Base-by-base conservation (phyloP, 2,113 vertebrate genomes). In the Sus scrofa region DNA sequence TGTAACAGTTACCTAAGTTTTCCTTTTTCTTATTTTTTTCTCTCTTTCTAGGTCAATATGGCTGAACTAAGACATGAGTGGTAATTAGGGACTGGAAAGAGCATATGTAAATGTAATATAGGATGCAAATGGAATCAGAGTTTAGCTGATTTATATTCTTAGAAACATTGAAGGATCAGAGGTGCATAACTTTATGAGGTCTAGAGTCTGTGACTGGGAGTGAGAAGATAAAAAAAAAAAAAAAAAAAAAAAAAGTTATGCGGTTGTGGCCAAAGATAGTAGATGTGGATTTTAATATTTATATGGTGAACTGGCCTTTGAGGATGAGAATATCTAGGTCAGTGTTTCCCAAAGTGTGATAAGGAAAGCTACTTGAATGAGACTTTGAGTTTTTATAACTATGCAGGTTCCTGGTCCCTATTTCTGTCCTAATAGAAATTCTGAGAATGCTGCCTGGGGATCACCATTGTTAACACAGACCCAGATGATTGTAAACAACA, bases 381-480 rank as follows among this genome's bases (percentile, higher is more conserved):
- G 44, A 89, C 71, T 86, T 54, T 3, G 30, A 30, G 16, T 22
- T 85, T 67, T 63, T 62, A 24, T 75, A n/a, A 65, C 5, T 54
- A 22, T 63, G 1, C 2, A 34, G 30, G 1, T 63, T 37, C 26
- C 32, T 71, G 6, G 6, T 7, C 11, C 44, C 34, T 34, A 37
- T 58, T 89, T 13, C 19, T 90, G 39, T 50, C 3, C 2, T 54
- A 77, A 44, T 12, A 65, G 71, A 86, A 58, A 37, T 0, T 70
- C 1, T 19, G 5, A 74, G 24, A 3, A 2, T 30, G 2, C 18
- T 52, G 22, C 13, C 3, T 68, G 32, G 0, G 3, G 18, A 14
- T 44, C 22, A 32, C 9, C 34, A 62, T 3, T 52, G 7, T 91
- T 34, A 60, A 39, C 6, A 14, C 11, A 93, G 30, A 30, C 32